phyloP scores from a whole-genome alignment of 1,140 invertebrate species.

The Cardiocondyla obscurior region DNA sequence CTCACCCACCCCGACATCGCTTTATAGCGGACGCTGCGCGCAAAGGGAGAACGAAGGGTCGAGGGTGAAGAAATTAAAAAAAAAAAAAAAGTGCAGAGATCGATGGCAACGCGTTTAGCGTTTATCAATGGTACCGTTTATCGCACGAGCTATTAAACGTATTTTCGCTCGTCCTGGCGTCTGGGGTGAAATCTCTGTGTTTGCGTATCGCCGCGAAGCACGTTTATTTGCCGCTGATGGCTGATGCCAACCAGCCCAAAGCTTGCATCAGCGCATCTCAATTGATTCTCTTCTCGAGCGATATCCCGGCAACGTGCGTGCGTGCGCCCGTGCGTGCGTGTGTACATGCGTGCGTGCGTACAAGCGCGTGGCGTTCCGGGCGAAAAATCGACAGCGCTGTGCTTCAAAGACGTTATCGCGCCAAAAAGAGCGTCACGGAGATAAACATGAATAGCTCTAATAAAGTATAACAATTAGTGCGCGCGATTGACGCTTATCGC shows the following conservation, averaged over 20 bases:
- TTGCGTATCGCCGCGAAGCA: background rate
- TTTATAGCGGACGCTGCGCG: background rate
- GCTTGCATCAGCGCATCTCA: constrained; percentile 65
- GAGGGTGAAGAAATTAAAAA: background rate
- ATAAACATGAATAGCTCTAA: background rate
- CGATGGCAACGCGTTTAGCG: background rate
- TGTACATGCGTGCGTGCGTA: background rate
- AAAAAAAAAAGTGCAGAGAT: too few relatives aligned
- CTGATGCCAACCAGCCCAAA: constrained; percentile 39
- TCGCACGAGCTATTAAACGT: background rate
- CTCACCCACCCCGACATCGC: background rate
- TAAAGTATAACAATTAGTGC: background rate
- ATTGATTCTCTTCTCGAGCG: constrained; percentile 32
- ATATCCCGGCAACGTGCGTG: background rate
- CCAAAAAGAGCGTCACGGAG: background rate
- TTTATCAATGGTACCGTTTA: background rate
- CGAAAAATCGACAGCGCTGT: background rate
- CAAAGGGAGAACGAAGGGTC: background rate
- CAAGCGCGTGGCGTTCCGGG: background rate
- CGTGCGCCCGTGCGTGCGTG: background rate
- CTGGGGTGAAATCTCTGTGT: background rate
- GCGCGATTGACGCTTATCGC: background rate
- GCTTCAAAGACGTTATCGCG: constrained; percentile 20
- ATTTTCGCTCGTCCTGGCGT: background rate
- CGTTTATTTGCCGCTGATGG: constrained; percentile 35